Evolutionary conservation across 1,140 invertebrate genomes (phyloP), one percentile per base, ranked within the genome.

Genomic region (Polyergus mexicanus): DNA sequence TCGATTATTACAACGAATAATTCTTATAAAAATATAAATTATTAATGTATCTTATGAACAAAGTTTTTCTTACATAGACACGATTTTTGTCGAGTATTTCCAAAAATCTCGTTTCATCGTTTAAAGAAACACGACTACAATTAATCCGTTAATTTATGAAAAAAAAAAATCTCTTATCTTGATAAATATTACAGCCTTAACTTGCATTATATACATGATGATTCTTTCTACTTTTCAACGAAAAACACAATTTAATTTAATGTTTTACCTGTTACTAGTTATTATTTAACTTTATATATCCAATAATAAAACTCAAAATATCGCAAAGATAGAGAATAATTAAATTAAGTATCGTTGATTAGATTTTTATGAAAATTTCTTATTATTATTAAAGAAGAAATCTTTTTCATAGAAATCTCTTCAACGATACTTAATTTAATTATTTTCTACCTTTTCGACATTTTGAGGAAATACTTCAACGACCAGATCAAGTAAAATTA

Each of bases 401-500:
- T 32, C 32, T 32, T 4, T 32, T 32, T 32, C 16, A 28, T 62
- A 25, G 7, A 32, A 25, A 19, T 38, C 25, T 25, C 6, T 1
- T 78, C 13, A n/a, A 28, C 7, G n/a, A 35, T n/a, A 16, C 13
- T 68, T 41, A 13, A 28, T 47, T 54, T 0, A 38, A n/a, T 28
- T 25, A 5, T 54, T 65, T 16, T 35, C n/a, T 6, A 32, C 71
- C 35, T 56, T 11, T 32, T 41, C 5, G 38, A 41, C n/a, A 13
- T 60, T 81, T 16, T 16, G 25, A 8, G 19, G 11, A n/a, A 81
- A 68, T 16, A 19, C 25, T 13, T 25, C 38, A 35, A 8, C 13
- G 19, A 25, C 2, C 13, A 35, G 54, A 74, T 83, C 74, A 74
- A 83, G 54, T 22, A 47, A 83, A 38, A 69, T 80, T 80, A 68